Conservation (phyloP, 2,797 vertebrate species). For the Antrozous pallidus region DNA sequence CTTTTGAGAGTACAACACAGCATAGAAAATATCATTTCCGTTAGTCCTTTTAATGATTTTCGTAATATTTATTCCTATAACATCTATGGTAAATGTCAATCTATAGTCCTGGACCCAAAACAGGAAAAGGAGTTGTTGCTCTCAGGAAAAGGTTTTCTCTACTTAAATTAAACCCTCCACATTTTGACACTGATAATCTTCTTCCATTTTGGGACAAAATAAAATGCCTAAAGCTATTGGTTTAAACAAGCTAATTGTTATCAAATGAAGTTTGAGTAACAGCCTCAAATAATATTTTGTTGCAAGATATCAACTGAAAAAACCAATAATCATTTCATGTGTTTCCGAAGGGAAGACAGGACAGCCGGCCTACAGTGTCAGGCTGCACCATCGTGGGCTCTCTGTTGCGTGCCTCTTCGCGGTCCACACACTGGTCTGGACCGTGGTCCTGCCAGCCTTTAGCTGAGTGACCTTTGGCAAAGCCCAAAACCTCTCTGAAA, state of each 20-base stretch:
- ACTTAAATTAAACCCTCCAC: slow-evolving; percentile 20
- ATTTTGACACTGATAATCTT: slow-evolving; percentile 21
- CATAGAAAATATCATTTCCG: neutral
- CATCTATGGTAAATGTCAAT: neutral
- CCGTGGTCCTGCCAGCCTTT: neutral
- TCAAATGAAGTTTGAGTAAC: slow-evolving; percentile 14
- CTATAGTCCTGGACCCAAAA: slow-evolving; percentile 11
- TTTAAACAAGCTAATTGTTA: slow-evolving; percentile 18
- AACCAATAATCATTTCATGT: neutral
- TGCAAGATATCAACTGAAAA: slow-evolving; percentile 28
- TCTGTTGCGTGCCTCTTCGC: neutral
- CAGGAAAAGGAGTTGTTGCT: neutral
- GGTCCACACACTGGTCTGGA: neutral
- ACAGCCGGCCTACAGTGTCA: too few relatives aligned
- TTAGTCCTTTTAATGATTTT: neutral
- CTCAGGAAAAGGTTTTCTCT: neutral
- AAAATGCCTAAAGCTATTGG: neutral
- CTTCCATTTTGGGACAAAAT: neutral
- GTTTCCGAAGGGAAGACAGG: too few relatives aligned
- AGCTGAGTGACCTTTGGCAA: neutral
- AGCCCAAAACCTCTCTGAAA: slow-evolving; percentile 28
- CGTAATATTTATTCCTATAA: neutral
- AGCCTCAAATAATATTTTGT: slow-evolving; percentile 16
- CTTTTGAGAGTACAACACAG: neutral
- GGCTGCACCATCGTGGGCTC: neutral